Conservation (phyloP, 2,888 invertebrate genomes). For the Stenotaenia linearis region DNA sequence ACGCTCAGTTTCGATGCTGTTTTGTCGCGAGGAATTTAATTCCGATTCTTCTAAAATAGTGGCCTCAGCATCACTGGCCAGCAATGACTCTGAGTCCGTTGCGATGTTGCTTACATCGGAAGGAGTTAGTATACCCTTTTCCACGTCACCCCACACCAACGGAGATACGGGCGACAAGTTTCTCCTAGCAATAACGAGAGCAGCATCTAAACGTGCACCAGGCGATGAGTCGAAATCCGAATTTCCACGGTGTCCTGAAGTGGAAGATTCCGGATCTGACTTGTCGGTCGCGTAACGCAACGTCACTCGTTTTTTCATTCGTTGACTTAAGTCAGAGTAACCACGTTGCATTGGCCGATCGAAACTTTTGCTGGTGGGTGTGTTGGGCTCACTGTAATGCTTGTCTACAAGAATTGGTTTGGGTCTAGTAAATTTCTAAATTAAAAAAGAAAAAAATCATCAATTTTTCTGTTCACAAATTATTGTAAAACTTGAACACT, state of each 20-base stretch:
- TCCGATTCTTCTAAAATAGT: conserved; percentile 5
- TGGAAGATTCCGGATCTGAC: background rate
- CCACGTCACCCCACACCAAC: conserved; percentile 28
- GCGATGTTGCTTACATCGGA: background rate
- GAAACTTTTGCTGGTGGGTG: conserved; percentile 61
- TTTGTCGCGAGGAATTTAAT: background rate
- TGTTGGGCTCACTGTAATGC: conserved; percentile 71
- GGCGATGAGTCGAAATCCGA: background rate
- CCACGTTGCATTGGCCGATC: conserved; percentile 48
- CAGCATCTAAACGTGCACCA: conserved; percentile 26
- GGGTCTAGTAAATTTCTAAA: conserved; percentile 42
- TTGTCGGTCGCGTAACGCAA: conserved; percentile 57
- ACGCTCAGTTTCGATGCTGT: conserved; percentile 17
- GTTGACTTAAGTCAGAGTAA: conserved; percentile 69
- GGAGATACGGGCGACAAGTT: background rate
- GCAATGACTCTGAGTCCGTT: background rate
- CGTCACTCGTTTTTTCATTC: conserved; percentile 77
- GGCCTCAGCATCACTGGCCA: background rate
- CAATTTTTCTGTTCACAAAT: background rate
- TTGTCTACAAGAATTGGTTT: conserved; percentile 69
- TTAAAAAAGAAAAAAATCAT: background rate
- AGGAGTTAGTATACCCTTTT: background rate
- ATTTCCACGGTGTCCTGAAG: background rate
- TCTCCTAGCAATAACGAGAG: conserved; percentile 14
- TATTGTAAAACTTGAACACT: too few species aligned